Percentiles rank a stretch among this genome's conserved stretches.
These are phyloP conservation scores for Trichomalopsis sarcophagae DNA, from an alignment of 1,140 invertebrate genomes.

Conservation along the genomic window DNA sequence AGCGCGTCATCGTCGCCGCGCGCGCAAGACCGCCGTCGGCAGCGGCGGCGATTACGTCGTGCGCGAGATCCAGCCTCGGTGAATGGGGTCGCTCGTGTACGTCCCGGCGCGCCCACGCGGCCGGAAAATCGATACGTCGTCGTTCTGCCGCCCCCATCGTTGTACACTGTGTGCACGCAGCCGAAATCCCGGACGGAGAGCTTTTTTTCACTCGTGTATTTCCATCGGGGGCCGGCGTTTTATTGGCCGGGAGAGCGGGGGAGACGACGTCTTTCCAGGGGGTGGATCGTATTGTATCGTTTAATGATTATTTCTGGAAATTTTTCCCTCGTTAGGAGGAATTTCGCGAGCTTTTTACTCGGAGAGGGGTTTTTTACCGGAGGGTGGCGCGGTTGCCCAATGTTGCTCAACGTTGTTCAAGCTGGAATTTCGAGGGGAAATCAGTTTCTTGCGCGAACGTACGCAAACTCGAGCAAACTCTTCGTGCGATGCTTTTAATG, in stretches of 20 bases:
- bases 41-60: background rate
- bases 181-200: background rate
- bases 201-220: background rate
- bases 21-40: background rate
- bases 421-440: background rate
- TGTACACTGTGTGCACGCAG: background rate
- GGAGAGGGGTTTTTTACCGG: background rate
- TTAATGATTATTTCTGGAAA: background rate
- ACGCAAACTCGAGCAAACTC: too few species aligned
- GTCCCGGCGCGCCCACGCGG: background rate
- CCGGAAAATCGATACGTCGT: background rate
- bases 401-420: background rate
- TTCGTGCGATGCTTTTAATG: too few species aligned
- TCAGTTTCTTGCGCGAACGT: too few species aligned
- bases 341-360: too few species aligned
- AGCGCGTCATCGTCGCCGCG: background rate
- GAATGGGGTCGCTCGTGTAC: constrained; percentile 7
- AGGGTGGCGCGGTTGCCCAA: background rate
- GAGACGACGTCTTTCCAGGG: background rate
- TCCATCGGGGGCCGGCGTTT: background rate
- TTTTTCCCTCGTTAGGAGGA: background rate
- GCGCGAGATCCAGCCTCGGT: background rate
- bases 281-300: background rate
- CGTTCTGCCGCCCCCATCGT: background rate
- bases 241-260: background rate